Evolutionary conservation across 1,140 invertebrate genomes (phyloP), one percentile per base, ranked within the genome.

Genomic region (Plectus sambesii): DNA sequence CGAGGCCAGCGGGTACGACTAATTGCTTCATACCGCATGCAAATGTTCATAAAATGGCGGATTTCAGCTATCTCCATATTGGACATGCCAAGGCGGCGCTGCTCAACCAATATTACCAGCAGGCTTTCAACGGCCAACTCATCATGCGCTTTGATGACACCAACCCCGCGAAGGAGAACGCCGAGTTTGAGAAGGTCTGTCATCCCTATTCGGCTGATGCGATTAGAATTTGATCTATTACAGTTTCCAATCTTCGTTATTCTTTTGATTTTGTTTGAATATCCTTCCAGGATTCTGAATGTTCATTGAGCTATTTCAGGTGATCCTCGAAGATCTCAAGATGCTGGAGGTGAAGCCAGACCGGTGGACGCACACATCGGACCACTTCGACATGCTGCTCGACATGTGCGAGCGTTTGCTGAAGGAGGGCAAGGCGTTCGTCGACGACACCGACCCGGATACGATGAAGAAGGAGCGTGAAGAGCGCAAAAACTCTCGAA

Each of bases 61-160:
- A 1, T 52, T 68, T 40, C 38, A 84, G 84, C 17, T 97, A 84
- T 73, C 74, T 99, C 17, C 94, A 99, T 68, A 92, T 99, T 72
- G 94, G 94, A 12, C 94, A 99, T 75, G 94, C 93, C 0, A 99
- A 99, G 74, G 94, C 94, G 39, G 93, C 93, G 24, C 75, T 99
- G 1, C 74, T 99, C 1, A 99, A 99, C 75, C 88, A 97, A 63
- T 86, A 97, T 72, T 99, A 99, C 67, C 85, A 94, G 52, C 77
- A 87, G 63, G 74, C 78, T 12, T 98, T 94, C 70, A 76, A 96
- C 66, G 94, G 94, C 0, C 84, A 85, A 68, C 76, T 99, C 0
- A 87, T 99, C 42, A 90, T 99, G 87, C 77, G 94, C 59, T 99
- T 99, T 74, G 94, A 99, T 76, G 94, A 99, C 68, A 99, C 94